Conservation (phyloP, 2,797 vertebrate species). For the Poeciliopsis gracilis region DNA sequence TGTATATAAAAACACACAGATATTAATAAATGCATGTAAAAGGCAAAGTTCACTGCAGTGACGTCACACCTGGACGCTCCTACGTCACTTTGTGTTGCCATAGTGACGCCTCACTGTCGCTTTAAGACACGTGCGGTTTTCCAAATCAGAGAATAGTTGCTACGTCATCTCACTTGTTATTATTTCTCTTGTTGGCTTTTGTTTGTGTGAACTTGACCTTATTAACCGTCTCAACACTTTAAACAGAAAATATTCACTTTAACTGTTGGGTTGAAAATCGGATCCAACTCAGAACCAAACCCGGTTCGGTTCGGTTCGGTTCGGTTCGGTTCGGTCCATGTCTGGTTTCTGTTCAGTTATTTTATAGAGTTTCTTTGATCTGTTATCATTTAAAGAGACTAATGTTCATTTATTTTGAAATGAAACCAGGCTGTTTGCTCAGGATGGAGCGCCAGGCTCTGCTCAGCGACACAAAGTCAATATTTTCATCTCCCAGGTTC, state of each 20-base stretch:
- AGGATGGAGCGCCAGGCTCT: not conserved
- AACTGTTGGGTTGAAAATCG: not conserved
- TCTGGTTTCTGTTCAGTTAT: not conserved
- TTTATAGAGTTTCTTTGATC: not conserved
- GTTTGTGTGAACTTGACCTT: too few species aligned
- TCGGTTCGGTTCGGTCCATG: not conserved
- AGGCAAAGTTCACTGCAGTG: too few species aligned
- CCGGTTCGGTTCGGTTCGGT: too few species aligned
- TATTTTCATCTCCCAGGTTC: constrained; percentile 42
- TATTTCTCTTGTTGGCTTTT: not conserved
- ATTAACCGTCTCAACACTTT: not conserved
- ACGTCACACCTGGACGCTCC: too few species aligned
- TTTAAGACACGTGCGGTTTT: too few species aligned
- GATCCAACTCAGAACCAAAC: not conserved
- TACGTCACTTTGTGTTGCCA: too few species aligned
- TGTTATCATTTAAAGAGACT: not conserved
- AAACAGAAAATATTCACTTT: not conserved
- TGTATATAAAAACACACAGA: too few species aligned
- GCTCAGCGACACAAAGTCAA: constrained; percentile 27
- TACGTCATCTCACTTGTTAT: too few species aligned
- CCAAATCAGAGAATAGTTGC: too few species aligned
- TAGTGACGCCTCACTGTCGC: too few species aligned
- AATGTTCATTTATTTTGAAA: not conserved
- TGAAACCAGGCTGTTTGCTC: too few species aligned
- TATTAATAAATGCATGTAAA: too few species aligned